Base-by-base conservation (phyloP, 1,140 invertebrate species). In the Drosophila sulfurigaster region DNA sequence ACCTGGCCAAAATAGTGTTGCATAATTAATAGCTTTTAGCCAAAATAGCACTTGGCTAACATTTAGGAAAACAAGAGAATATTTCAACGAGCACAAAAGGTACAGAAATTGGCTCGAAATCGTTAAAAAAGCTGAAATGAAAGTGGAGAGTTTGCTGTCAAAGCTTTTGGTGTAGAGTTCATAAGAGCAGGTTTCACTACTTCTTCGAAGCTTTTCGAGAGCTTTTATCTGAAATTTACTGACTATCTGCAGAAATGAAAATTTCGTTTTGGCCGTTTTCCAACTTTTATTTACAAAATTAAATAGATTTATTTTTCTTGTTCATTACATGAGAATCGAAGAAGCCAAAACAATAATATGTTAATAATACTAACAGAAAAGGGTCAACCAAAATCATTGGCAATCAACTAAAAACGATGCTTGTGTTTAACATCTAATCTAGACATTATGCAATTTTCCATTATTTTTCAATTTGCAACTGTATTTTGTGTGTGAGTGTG, bases 231-330 rank as follows among this genome's bases (percentile, higher is more conserved):
- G 7, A 25, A 45, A 38, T 15, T 16, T 10, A 5, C 32, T 45
- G 58, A 35, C 38, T 75, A 5, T 8, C 7, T 3, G 5, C 1
- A 38, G 35, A 1, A 54, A n/a, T 45, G 3, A 74, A 72, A 80
- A 51, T 6, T 38, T 28, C 20, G 20, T 3, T 32, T 38, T 16
- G n/a, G 11, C 71, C 74, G 77, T 75, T 88, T 87, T 88, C 79
- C 76, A 78, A 88, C 81, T 80, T 87, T 87, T 87, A 87, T 87
- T 87, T 87, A 87, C 85, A 87, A 87, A 87, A 88, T 83, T 80
- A 89, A 81, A 89, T 83, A 57, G 63, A 57, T 76, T 79, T 70
- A 30, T 68, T 75, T 71, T 75, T 56, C 46, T 60, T 70, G 20
- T 67, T 35, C 51, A 72, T 88, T 81, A 75, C 75, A 82, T 70